Evolutionary conservation across 2,888 invertebrate species (phyloP).

Genomic region (Pardosa pseudoannulata): DNA sequence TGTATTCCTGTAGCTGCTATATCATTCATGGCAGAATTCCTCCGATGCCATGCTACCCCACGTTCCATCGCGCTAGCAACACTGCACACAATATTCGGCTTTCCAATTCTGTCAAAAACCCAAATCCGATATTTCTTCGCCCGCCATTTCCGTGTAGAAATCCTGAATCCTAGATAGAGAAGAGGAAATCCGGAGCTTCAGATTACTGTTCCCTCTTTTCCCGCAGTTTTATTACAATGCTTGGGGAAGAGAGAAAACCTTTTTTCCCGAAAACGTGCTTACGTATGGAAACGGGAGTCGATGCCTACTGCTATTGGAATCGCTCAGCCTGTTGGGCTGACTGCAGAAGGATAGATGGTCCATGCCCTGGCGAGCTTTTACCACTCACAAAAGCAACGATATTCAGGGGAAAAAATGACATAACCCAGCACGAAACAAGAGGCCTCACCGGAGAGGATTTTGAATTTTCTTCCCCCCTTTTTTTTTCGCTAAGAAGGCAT

Average conservation of each 20-base stretch:
- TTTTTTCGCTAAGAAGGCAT: not conserved
- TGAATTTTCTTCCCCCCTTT: conserved; percentile 14
- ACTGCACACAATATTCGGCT: not conserved
- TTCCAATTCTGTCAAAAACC: not conserved
- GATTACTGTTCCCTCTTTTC: not conserved
- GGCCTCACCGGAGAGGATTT: conserved; percentile 22
- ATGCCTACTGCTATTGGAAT: conserved; percentile 21
- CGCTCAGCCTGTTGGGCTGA: conserved; percentile 21
- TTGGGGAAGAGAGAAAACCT: not conserved
- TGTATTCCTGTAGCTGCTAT: too few species aligned
- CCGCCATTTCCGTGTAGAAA: not conserved
- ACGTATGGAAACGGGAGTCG: not conserved
- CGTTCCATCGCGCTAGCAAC: not conserved
- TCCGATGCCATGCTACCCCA: not conserved
- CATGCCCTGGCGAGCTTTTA: conserved; percentile 30
- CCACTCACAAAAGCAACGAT: conserved; percentile 26
- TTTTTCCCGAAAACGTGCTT: not conserved
- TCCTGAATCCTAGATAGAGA: not conserved
- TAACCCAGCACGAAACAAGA: conserved; percentile 51
- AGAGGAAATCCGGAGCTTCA: not conserved
- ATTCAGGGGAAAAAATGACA: conserved; percentile 31
- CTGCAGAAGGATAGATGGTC: not conserved
- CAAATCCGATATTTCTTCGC: conserved; percentile 2
- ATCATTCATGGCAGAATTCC: too few species aligned
- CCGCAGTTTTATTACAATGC: conserved; percentile 16